Percentiles rank a stretch among this genome's conserved stretches.
Conservation (phyloP, 2,113 vertebrate species). For the Athene noctua region DNA sequence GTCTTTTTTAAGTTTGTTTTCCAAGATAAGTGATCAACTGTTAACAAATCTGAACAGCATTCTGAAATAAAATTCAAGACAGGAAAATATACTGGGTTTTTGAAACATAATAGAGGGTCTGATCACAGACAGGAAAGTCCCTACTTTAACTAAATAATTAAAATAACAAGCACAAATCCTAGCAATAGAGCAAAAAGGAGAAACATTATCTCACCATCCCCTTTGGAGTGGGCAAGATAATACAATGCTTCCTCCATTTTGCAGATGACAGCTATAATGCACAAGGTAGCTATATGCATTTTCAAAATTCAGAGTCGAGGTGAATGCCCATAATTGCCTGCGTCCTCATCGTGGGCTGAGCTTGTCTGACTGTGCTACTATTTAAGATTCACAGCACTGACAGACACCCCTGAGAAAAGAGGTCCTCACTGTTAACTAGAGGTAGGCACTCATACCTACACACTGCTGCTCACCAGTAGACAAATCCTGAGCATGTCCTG, state of each 20-base stretch:
- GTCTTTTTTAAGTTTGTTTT: background rate
- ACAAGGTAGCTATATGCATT: background rate
- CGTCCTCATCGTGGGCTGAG: background rate
- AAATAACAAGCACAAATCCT: background rate
- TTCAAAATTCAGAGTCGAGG: background rate
- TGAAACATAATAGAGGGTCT: background rate
- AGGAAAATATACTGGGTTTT: background rate
- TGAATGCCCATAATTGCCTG: background rate
- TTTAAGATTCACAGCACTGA: background rate
- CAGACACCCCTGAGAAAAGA: background rate
- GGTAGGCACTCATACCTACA: rapidly evolving
- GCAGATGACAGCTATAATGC: background rate
- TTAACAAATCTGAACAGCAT: background rate
- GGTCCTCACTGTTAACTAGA: background rate
- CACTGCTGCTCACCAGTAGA: background rate
- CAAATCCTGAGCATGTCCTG: background rate
- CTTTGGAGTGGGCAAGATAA: background rate
- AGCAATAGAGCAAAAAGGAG: background rate
- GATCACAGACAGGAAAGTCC: background rate
- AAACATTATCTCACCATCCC: background rate
- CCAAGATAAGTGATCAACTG: background rate
- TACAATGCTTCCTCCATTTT: background rate
- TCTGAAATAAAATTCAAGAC: background rate
- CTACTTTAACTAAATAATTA: background rate
- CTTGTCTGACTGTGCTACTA: background rate